Evolutionary conservation across 2,113 vertebrate species (phyloP), one percentile per base, ranked within the genome.

Genomic region (Eidolon helvum): DNA sequence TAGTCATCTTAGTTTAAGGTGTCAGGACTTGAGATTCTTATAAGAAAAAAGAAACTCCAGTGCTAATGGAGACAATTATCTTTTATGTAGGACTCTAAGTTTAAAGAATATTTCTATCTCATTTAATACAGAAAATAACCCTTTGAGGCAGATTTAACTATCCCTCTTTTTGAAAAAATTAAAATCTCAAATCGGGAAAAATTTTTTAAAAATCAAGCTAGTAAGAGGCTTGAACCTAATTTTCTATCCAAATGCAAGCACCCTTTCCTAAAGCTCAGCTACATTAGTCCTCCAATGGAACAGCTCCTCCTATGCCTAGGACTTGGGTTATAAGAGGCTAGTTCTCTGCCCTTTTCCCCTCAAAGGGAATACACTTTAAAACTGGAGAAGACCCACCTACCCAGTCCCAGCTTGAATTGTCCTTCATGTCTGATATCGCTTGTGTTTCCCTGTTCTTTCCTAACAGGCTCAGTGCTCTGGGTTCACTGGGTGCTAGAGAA

Each of bases 101-200:
- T 75, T 59, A 53, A 63, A 86, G 91, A 93, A 91, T 59, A 94
- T 87, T 74, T 78, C 40, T 69, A 61, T 50, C 16, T 72, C 16
- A n/a, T 55, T 74, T 40, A 83, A 74, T 61, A 57, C 21, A 63
- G 3, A 74, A 93, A 72, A 75, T 3, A 65, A 86, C 22, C 7
- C 15, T 59, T 35, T 91, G 26, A 88, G 30, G 24, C 45, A 78
- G 40, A 89, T 74, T 93, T 55, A 19, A 95, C 26, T 65, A 38
- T 61, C 8, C 22, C 11, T 68, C 14, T 94, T 71, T 88, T 77
- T 71, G 82, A 95, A 96, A n/a, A 16, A 93, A 89, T 40, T 68
- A 93, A 95, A 82, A 94, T 94, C 63, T 63, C 26, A 88, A 93
- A 53, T n/a, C 2, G 78, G 33, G 19, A 74, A 59, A 84, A 26